Base-by-base conservation (phyloP, 2,113 vertebrate genomes). In the Scatophagus argus region DNA sequence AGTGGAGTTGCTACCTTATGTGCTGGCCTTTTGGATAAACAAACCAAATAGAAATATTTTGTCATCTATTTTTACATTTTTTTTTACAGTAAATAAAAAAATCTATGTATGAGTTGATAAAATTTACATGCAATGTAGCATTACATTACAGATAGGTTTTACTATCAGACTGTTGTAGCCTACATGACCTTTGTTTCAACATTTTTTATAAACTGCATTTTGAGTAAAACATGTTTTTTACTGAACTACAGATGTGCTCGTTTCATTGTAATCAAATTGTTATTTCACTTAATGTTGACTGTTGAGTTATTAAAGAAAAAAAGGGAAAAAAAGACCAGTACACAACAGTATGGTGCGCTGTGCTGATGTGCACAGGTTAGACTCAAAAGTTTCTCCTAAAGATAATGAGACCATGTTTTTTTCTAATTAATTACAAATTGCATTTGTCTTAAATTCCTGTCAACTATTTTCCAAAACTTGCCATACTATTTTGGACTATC, bases 111-210 rank as follows among this genome's bases (percentile, higher is more conserved):
- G 14, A 38, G 38, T 59, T 86, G 19, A 62, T 71, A 69, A 9
- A 32, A 46, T 81, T 49, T 56, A 44, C 10, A 74, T 86, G 73
- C 74, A 75, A 63, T 79, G 66, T 59, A 60, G 16, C 43, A 58
- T 77, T 72, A 66, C 69, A 77, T 71, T 87, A 84, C 43, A 74
- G 94, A 95, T 95, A 93, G 94, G 94, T 95, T 95, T 93, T 94
- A 95, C 94, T 95, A 94, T 95, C 90, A 52, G 11, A 76, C 74
- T 86, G 38, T 82, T 81, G n/a, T n/a, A n/a, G n/a, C n/a, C 62
- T n/a, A 60, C 13, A 23, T 27, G 17, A 41, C 2, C 12, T 68
- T 75, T 81, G 8, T 82, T 64, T 75, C 17, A 19, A 58, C 1
- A 39, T 56, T 56, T 81, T 84, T 87, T 86, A 56, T 87, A 60